Evolutionary conservation across 2,888 invertebrate species (phyloP), one percentile per base, ranked within the genome.

Genomic region (Atethmia centrago): DNA sequence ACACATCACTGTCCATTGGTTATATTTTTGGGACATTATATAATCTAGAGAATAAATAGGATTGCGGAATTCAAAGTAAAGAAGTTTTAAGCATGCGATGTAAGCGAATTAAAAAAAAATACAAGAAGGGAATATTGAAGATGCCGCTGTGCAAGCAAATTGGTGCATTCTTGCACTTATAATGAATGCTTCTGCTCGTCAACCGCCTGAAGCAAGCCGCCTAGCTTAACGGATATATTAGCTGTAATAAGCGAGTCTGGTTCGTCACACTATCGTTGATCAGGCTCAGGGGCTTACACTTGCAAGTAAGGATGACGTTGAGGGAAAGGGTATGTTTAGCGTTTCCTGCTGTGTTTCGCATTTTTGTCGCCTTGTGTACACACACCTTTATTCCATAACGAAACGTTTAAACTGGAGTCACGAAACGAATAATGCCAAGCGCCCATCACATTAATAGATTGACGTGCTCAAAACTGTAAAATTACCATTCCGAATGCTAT

Each of bases 401-500:
- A 77, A 78, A 74, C 75, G 49, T 84, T 82, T 79, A 87, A 88
- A 88, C 83, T 85, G 59, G 84, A 94, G 95, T 95, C 96, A 96
- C 96, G 96, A 93, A 94, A 91, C 87, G 86, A 87, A 89, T 88
- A 91, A 90, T 89, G 90, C 90, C 88, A 87, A 91, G 89, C 89
- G 89, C 89, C 91, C 91, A 92, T 94, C 93, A 90, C 89, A 93
- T 93, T 94, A 94, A 95, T 94, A 94, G 94, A 95, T 93, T 95
- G 95, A 93, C 96, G 95, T 95, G 95, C 93, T 94, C 93, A 92
- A 94, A 95, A 95, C 95, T 95, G 95, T 95, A 94, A 95, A 95
- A 95, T 95, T 94, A 94, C 93, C 94, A 95, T 95, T 94, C 88
- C 86, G 85, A 92, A 92, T 93, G 86, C 90, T 90, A 88, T 89